Evolutionary conservation across 2,797 vertebrate genomes (phyloP).

Genomic region (Microcaecilia unicolor): DNA sequence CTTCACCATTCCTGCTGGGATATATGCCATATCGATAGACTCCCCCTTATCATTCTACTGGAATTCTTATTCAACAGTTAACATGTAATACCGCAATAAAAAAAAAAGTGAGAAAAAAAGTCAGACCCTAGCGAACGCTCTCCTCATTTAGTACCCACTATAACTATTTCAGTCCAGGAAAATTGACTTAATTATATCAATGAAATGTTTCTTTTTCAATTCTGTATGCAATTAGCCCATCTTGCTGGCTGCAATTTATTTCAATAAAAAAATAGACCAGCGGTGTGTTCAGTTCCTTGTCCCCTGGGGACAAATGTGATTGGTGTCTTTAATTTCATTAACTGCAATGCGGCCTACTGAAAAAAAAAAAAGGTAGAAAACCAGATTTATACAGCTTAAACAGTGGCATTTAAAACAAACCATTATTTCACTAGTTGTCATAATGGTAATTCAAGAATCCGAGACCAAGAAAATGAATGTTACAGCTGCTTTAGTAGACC

Average conservation of each 20-base stretch:
- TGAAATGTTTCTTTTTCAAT: conserved; percentile 73
- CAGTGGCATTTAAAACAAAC: conserved; percentile 78
- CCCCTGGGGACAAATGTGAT: conserved; percentile 73
- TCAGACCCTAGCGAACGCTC: conserved; percentile 61
- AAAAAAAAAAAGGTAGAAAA: conserved; percentile 85
- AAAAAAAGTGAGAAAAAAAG: conserved; percentile 31
- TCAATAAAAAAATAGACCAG: conserved; percentile 88
- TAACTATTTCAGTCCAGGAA: conserved; percentile 76
- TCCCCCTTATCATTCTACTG: too few relatives aligned
- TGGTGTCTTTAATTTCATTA: conserved; percentile 95
- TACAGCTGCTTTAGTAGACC: conserved; percentile 63
- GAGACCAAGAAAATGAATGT: conserved; percentile 58
- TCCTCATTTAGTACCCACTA: conserved; percentile 80
- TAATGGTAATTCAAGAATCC: conserved; percentile 61
- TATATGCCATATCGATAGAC: too few relatives aligned
- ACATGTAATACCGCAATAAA: conserved; percentile 40
- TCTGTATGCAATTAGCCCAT: conserved; percentile 84
- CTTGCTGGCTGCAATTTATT: conserved; percentile 88
- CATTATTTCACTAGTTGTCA: conserved; percentile 69
- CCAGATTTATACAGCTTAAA: conserved; percentile 73
- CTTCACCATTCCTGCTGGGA: too few relatives aligned
- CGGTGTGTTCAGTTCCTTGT: conserved; percentile 78
- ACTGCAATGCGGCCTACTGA: conserved; percentile 79
- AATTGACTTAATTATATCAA: conserved; percentile 86
- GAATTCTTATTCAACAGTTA: too few relatives aligned